A percentile compares a stretch with the other conserved stretches of the same genome.
phyloP scores from a whole-genome alignment of 2,888 invertebrate species.

The Bellardia pandia region DNA sequence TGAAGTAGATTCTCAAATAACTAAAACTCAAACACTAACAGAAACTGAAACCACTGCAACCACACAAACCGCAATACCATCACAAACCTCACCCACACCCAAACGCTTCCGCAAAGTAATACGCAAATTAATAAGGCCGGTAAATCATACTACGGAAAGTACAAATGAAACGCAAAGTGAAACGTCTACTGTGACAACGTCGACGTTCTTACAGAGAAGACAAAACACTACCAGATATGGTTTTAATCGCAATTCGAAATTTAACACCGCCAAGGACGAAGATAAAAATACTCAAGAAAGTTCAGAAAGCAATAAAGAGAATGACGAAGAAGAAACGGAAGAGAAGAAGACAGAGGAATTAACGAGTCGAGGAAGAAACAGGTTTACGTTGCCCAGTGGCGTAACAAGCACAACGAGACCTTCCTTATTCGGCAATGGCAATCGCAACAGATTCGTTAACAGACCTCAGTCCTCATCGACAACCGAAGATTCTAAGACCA shows the following conservation, averaged over 20 bases:
- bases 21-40: constrained; percentile 65
- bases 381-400: constrained; percentile 14
- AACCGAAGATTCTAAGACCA: constrained; percentile 9
- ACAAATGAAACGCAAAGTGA: background rate
- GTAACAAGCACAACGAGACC: background rate
- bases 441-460: constrained; percentile 69
- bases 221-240: constrained; percentile 65
- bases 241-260: constrained; percentile 71
- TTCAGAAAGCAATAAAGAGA: constrained; percentile 11
- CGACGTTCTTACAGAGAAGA: constrained; percentile 31
- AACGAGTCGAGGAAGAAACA: constrained; percentile 31
- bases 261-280: constrained; percentile 6
- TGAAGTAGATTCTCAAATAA: constrained; percentile 71
- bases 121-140: constrained; percentile 79
- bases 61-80: constrained; percentile 69
- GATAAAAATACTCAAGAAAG: background rate
- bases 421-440: constrained; percentile 57
- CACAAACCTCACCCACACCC: constrained; percentile 68
- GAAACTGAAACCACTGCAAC: constrained; percentile 65
- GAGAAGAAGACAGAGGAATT: constrained; percentile 21
- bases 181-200: background rate
- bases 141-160: constrained; percentile 64
- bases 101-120: constrained; percentile 81
- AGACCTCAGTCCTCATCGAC: constrained; percentile 50
- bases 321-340: constrained; percentile 12